Evolutionary conservation across 2,797 vertebrate genomes (phyloP), one percentile per base, ranked within the genome.

Genomic region (Sebastes iracundus): DNA sequence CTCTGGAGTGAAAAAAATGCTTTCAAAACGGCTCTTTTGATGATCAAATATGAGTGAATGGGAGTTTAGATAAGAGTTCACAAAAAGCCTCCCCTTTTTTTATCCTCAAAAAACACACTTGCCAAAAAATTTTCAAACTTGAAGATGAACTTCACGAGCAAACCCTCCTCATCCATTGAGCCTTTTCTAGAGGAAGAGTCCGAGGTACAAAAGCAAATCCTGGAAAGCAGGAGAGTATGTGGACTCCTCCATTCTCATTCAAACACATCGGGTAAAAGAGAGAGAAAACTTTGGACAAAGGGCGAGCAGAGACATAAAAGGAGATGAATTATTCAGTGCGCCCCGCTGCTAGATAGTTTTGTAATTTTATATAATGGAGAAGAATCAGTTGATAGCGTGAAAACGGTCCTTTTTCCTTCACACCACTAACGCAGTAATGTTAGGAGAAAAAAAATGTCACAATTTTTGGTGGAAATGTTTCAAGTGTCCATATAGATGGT

Each of bases 141-240:
- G 96, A 96, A 95, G 95, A 95, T 97, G 97, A 97, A 97, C 96
- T 97, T 97, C 95, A 95, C 68, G 91, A 81, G 93, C 93, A 95
- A 46, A 96, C 94, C 95, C 89, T 85, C 82, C 87, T 90, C 92
- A 38, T 95, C 92, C 91, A 93, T 95, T 96, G 95, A 96, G 91
- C 93, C 88, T 94, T 52, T 94, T 94, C 88, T 90, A 80, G 94
- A 92, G 92, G 84, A 94, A 94, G 96, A 95, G 94, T 95, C 91
- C 90, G 87, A 82, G 83, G 92, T 91, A 96, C 95, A 96, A 96
- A 94, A 94, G 95, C 95, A 95, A 96, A 95, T 95, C 95, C 90
- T 89, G 86, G 92, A 95, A 90, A 81, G 80, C 87, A 20, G 64
- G 84, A 71, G 55, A 89, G 90, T 88, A 80, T 86, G 84, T 86